Evolutionary conservation across 2,797 vertebrate species (phyloP), one percentile per base, ranked within the genome.

Genomic region (Menidia menidia): DNA sequence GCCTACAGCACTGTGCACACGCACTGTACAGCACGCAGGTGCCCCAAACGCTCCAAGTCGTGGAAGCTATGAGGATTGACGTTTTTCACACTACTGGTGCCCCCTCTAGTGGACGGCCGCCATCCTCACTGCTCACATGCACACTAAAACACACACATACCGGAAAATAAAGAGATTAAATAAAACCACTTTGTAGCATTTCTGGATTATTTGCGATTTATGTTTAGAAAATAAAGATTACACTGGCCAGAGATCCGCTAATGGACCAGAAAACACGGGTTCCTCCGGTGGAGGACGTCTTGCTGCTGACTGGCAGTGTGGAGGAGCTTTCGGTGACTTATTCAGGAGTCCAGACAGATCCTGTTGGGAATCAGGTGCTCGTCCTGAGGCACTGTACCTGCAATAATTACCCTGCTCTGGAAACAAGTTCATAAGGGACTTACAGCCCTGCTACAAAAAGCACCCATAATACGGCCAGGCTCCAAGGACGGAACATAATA

Each of bases 31-130:
- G 62, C 35, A 33, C 69, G 68, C 58, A 69, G 47, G 65, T 60
- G 47, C 44, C 71, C 64, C 50, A 39, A 70, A 73, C 70, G 69
- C 80, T 77, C 77, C 87, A 75, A 85, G 78, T 87, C 69, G 66
- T 68, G 71, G 61, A 73, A 47, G 61, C 71, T 82, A 55, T 64
- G 68, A 82, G 62, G 62, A 53, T 75, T 86, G 80, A 82, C 81
- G 81, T 79, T 65, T 65, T 87, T 62, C 78, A 88, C 82, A 93
- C 90, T 92, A 92, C 92, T 86, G 87, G 72, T 93, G 92, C 93
- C 88, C 94, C 93, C 93, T 94, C 94, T 94, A 90, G 93, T 93
- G 94, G 94, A 66, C 3, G 50, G 66, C 7, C 10, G 35, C 57
- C 68, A 68, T 44, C 53, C 30, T 78, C 45, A 91, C 79, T 89